Evolutionary conservation across 2,797 vertebrate species (phyloP).

Genomic region (Oophaga sylvatica): DNA sequence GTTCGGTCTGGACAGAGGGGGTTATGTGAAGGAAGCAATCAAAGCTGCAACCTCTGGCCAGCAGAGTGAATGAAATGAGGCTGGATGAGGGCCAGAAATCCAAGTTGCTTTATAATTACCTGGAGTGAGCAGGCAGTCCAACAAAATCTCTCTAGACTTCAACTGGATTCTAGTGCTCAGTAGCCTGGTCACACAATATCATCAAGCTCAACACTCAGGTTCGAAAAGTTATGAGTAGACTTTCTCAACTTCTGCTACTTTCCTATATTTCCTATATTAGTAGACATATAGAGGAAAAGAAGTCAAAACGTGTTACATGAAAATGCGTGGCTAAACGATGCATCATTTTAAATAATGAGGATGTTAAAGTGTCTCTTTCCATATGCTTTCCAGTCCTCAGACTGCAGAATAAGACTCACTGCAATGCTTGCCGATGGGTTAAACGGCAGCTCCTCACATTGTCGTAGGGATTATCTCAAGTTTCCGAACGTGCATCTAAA

Average conservation of each 20-base stretch:
- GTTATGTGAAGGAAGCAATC: slow-evolving; percentile 52
- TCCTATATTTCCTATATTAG: neutral
- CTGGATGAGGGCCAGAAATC: slow-evolving; percentile 48
- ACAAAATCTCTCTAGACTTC: slow-evolving; percentile 45
- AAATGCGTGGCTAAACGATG: neutral
- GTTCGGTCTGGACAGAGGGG: slow-evolving; percentile 10
- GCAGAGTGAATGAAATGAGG: slow-evolving; percentile 38
- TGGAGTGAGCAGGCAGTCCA: slow-evolving; percentile 53
- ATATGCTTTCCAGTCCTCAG: neutral
- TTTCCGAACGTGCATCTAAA: too few relatives aligned
- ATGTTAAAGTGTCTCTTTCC: neutral
- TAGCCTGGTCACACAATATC: slow-evolving; percentile 27
- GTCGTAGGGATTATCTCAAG: too few relatives aligned
- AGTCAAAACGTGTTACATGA: neutral
- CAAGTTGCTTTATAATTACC: slow-evolving; percentile 59
- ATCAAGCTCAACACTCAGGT: slow-evolving; percentile 4
- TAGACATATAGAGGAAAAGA: neutral
- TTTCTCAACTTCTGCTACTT: neutral
- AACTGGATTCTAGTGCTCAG: slow-evolving; percentile 36
- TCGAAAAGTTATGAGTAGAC: neutral
- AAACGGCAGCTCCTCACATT: too few relatives aligned
- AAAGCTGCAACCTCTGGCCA: slow-evolving; percentile 50
- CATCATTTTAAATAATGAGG: neutral
- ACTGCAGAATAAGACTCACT: neutral
- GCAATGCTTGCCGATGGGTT: neutral